Conservation (phyloP, 2,888 invertebrate genomes). For the Lepidonotus clava region DNA sequence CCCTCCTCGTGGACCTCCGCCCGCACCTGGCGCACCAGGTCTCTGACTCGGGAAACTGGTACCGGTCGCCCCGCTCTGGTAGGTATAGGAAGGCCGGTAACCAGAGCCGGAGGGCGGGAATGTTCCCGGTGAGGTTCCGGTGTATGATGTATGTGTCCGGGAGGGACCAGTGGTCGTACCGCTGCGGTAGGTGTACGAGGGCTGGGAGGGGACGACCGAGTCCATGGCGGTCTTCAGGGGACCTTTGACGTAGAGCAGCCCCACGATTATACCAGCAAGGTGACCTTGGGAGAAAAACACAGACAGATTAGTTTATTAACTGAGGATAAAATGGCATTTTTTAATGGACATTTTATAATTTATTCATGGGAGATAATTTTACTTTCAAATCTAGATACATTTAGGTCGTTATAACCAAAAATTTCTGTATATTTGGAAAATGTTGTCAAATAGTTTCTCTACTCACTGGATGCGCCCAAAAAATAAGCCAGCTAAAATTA, state of each 20-base stretch:
- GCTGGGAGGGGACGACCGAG: background rate
- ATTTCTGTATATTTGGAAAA: no score
- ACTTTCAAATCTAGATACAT: no score
- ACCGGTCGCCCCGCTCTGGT: background rate
- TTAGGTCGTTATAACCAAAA: no score
- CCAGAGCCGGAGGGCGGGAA: background rate
- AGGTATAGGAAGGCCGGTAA: background rate
- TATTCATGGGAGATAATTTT: no score
- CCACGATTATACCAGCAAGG: slow-evolving; percentile 85
- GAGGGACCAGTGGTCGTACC: background rate
- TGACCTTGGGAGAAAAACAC: no score
- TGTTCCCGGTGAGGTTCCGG: background rate
- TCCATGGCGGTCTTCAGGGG: slow-evolving; percentile 80
- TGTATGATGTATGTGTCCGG: background rate
- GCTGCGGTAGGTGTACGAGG: background rate
- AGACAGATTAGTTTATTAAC: no score
- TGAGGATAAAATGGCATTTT: no score
- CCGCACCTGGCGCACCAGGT: background rate
- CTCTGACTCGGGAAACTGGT: background rate
- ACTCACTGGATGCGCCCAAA: no score
- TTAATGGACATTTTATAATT: no score
- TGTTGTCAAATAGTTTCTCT: no score
- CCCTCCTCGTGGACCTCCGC: background rate
- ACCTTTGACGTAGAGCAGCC: slow-evolving; percentile 83
- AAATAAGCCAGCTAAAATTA: no score